Evolutionary conservation across 2,888 invertebrate species (phyloP), one percentile per base, ranked within the genome.

Genomic region (Dolichopus griseipennis): DNA sequence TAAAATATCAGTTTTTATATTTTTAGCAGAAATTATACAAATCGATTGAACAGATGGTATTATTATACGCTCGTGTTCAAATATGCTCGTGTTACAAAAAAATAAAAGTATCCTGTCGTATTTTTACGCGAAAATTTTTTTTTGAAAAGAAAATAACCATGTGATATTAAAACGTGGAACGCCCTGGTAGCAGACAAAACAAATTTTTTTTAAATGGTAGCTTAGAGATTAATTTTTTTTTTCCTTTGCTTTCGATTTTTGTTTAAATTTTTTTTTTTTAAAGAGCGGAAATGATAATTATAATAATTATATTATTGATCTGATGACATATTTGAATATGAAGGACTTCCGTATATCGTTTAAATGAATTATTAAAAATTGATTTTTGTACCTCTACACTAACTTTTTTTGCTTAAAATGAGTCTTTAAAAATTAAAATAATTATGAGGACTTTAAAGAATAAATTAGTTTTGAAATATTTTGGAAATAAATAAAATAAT

Each of bases 1-100:
- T 52, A 52, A 52, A 52, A 18, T 52, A 52, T 52, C 52, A 52
- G 52, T 52, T 52, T 52, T 52, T 52, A 52, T 52, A 52, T 52
- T 52, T 52, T 15, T 52, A 52, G 52, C n/a, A 27, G 27, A 27
- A 27, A 5, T n/a, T n/a, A n/a, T 27, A 6, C n/a, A 18, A n/a
- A 52, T 52, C 18, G 52, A 15, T 52, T 6, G 52, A 52, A 52
- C 52, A 52, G 52, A 52, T 52, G 52, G 52, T 52, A 9, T 9
- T 37, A 12, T 37, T 8, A 37, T 37, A n/a, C 52, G 52, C 52
- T 52, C 52, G 52, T 52, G 52, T 52, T 37, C 12, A 12, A 37
- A 37, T 34, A 34, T 34, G 6, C 34, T 34, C 9, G n/a, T n/a
- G n/a, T n/a, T n/a, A 37, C 4, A 27, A 27, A 27, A 27, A 27